phyloP scores from a whole-genome alignment of 2,797 vertebrate species.

The Ptychadena robeensis region DNA sequence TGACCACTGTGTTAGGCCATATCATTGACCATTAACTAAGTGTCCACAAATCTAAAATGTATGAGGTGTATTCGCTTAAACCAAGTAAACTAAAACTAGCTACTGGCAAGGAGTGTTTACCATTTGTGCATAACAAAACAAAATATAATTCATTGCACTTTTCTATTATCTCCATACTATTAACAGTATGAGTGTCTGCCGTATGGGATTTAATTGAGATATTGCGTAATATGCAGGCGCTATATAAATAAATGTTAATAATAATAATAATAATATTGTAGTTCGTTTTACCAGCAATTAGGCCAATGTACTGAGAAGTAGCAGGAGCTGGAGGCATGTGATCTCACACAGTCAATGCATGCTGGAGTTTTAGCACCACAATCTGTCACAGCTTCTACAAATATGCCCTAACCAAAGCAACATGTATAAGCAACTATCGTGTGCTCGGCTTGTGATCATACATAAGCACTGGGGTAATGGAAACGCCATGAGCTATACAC shows the following conservation, averaged over 20 bases:
- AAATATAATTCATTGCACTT: background rate
- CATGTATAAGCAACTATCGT: conserved; percentile 2
- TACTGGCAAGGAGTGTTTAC: background rate
- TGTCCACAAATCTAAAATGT: background rate
- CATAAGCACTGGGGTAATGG: conserved; percentile 10
- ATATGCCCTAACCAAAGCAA: conserved; percentile 24
- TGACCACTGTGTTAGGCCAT: too few species aligned
- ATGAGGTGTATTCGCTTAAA: background rate
- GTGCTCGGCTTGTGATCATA: conserved; percentile 7
- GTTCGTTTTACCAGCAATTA: conserved; percentile 25
- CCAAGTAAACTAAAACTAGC: background rate
- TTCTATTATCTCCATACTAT: conserved; percentile 16
- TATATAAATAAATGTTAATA: too few species aligned
- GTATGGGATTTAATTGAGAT: conserved; percentile 33
- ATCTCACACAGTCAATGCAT: conserved; percentile 34
- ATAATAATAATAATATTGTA: too few species aligned
- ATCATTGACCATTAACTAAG: too few species aligned
- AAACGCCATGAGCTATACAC: background rate
- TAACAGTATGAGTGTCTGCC: background rate
- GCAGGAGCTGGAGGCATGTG: conserved; percentile 7
- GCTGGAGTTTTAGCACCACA: conserved; percentile 17
- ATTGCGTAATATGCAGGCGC: too few species aligned
- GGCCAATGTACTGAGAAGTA: conserved; percentile 32
- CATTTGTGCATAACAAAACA: background rate
- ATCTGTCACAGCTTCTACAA: conserved; percentile 29